These are phyloP conservation scores for Cyphomyrus discorhynchus DNA, from an alignment of 2,113 vertebrate genomes.

Conservation along the genomic window DNA sequence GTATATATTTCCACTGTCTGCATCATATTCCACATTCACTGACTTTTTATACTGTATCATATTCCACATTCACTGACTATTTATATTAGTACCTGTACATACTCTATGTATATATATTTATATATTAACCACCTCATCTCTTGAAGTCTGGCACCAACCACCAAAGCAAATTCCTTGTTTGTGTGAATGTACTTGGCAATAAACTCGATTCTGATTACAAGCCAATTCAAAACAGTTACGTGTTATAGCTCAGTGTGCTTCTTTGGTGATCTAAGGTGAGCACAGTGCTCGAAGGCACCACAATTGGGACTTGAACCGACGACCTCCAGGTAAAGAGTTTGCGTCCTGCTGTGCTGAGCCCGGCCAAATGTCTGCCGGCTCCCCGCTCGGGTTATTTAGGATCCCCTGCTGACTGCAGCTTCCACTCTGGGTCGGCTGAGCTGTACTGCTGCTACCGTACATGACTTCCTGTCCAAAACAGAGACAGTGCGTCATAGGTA, in stretches of 20 bases:
- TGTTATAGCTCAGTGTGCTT: background rate
- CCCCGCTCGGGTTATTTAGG: background rate
- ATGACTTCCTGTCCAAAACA: conserved; percentile 28
- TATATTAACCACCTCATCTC: too few species aligned
- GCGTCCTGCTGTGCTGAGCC: background rate
- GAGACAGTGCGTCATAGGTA: conserved; percentile 39
- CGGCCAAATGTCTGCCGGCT: background rate
- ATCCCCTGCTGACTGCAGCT: background rate
- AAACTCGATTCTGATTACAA: background rate
- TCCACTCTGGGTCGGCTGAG: background rate
- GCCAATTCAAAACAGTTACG: background rate
- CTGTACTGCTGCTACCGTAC: background rate
- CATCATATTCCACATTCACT: too few species aligned
- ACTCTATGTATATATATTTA: too few species aligned
- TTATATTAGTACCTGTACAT: too few species aligned
- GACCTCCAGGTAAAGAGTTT: background rate
- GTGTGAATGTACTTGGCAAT: too few species aligned
- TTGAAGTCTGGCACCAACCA: too few species aligned
- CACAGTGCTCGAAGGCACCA: background rate
- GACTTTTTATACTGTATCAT: too few species aligned
- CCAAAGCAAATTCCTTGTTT: too few species aligned
- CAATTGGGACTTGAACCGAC: background rate
- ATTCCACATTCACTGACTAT: too few species aligned
- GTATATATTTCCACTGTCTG: too few species aligned
- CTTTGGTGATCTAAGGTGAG: background rate